Evolutionary conservation across 2,113 vertebrate genomes (phyloP).

Genomic region (Xiphorhynchus elegans): DNA sequence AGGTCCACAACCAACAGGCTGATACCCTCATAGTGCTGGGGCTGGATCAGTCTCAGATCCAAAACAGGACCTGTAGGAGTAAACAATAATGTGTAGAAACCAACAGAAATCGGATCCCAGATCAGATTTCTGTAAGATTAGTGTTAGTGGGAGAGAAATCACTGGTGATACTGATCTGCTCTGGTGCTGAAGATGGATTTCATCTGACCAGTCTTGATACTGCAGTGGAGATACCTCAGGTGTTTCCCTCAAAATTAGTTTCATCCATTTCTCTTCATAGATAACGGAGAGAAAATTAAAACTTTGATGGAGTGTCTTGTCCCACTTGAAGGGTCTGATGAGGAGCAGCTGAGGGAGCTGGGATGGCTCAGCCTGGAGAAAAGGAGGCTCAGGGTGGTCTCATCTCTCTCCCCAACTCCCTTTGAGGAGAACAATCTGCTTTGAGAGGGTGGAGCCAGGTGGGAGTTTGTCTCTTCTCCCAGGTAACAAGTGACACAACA

Average conservation of each 20-base stretch:
- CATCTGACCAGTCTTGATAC: neutral
- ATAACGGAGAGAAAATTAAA: neutral
- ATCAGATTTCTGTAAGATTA: neutral
- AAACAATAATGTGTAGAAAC: neutral
- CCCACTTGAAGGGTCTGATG: neutral
- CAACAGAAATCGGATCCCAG: neutral
- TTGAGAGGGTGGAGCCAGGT: neutral
- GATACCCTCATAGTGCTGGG: neutral
- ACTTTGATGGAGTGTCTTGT: rapidly evolving
- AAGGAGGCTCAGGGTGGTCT: neutral
- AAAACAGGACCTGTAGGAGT: neutral
- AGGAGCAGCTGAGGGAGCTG: neutral
- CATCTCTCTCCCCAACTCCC: rapidly evolving
- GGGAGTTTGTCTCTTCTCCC: rapidly evolving
- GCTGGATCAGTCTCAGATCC: neutral
- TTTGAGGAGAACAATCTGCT: too few species aligned
- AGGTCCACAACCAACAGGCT: neutral
- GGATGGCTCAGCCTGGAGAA: neutral
- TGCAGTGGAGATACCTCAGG: neutral
- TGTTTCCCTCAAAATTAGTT: neutral
- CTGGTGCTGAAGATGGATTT: neutral
- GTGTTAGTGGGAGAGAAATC: neutral
- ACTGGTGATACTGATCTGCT: neutral
- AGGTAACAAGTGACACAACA: neutral
- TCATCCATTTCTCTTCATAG: neutral